Evolutionary conservation across 1,140 invertebrate genomes (phyloP).

Genomic region (Cherax destructor): DNA sequence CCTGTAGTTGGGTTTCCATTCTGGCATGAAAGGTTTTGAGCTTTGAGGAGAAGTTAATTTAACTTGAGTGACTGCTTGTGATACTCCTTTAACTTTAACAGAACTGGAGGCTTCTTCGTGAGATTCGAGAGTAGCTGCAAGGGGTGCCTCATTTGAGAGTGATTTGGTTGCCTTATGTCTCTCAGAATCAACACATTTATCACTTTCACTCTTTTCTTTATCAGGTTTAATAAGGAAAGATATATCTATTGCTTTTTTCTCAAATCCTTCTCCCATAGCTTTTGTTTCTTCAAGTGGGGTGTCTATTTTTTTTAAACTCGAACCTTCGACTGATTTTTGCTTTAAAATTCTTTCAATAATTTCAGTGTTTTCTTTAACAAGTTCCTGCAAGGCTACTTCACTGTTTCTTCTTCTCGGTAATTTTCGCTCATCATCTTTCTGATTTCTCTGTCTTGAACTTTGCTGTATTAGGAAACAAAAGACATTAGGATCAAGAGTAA

Average conservation of each 20-base stretch:
- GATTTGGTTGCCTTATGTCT: background rate
- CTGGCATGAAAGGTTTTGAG: conserved; percentile 7
- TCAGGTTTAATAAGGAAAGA: background rate
- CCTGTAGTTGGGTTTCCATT: background rate
- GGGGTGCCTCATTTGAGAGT: background rate
- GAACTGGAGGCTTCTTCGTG: background rate
- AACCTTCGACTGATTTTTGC: conserved; percentile 51
- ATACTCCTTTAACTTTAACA: background rate
- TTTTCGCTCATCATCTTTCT: conserved; percentile 21
- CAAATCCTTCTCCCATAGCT: background rate
- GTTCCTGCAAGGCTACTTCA: conserved; percentile 55
- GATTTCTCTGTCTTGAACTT: conserved; percentile 31
- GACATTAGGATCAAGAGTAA: conserved; percentile 49
- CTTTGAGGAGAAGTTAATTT: conserved; percentile 7
- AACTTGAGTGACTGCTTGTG: background rate
- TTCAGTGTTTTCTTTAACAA: conserved; percentile 63
- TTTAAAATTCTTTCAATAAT: conserved; percentile 59
- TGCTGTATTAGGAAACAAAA: conserved; percentile 63
- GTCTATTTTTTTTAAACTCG: conserved; percentile 7
- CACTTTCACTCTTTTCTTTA: conserved; percentile 30
- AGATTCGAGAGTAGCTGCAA: conserved; percentile 11
- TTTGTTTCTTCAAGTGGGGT: conserved; percentile 3
- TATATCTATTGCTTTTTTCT: background rate
- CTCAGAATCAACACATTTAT: background rate
- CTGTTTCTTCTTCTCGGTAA: conserved; percentile 58